Evolutionary conservation across 1,140 invertebrate species (phyloP).

Genomic region (Dendrolimus kikuchii): DNA sequence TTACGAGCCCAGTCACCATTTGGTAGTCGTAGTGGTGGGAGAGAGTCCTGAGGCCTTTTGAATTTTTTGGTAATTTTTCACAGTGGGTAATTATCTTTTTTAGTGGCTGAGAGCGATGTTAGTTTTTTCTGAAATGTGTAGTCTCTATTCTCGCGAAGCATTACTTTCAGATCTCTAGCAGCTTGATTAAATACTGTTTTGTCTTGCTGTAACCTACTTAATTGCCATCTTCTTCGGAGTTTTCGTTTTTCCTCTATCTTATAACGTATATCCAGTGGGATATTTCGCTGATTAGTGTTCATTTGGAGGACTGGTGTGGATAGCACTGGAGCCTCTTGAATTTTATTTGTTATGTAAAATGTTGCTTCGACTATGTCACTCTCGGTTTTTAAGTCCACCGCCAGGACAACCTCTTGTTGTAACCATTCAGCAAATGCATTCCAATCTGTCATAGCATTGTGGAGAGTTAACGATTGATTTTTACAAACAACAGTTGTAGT

Average conservation of each 20-base stretch:
- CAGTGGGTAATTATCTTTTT: conserved; percentile 15
- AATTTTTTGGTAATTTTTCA: conserved; percentile 21
- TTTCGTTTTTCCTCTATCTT: too few relatives aligned
- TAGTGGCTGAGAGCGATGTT: conserved; percentile 9
- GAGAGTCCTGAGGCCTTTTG: conserved; percentile 7
- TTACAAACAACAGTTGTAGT: background rate
- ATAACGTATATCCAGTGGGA: too few relatives aligned
- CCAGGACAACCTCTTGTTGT: conserved; percentile 4
- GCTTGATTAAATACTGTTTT: conserved; percentile 16
- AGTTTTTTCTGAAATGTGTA: conserved; percentile 11
- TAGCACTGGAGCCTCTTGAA: too few relatives aligned
- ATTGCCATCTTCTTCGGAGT: too few relatives aligned
- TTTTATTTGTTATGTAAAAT: conserved; percentile 21
- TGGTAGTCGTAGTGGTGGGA: conserved; percentile 8
- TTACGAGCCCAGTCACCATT: too few relatives aligned
- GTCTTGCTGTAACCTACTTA: conserved; percentile 14
- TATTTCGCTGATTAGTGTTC: too few relatives aligned
- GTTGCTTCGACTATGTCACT: conserved; percentile 17
- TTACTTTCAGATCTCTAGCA: conserved; percentile 9
- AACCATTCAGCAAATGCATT: conserved; percentile 6
- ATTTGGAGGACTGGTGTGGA: too few relatives aligned
- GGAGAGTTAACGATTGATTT: conserved; percentile 5
- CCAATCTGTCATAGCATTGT: conserved; percentile 20
- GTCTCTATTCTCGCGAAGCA: conserved; percentile 9
- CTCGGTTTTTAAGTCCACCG: conserved; percentile 14